Evolutionary conservation across 1,140 invertebrate genomes (phyloP).

Genomic region (Drosophila saltans): DNA sequence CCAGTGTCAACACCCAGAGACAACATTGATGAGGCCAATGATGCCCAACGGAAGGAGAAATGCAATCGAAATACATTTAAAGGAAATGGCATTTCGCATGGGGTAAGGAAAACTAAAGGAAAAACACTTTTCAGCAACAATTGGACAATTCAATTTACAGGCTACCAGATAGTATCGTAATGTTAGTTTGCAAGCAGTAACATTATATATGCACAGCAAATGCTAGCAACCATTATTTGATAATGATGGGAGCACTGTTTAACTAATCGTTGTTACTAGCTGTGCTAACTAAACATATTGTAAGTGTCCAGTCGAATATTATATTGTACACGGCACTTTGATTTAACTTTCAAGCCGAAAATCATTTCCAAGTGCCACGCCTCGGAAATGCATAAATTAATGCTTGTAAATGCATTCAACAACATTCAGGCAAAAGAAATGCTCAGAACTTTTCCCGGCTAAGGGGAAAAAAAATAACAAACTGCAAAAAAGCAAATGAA

Average conservation of each 20-base stretch:
- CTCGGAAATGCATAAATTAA: constrained; percentile 55
- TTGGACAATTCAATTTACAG: constrained; percentile 68
- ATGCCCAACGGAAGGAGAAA: constrained; percentile 20
- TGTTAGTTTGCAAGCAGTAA: no score
- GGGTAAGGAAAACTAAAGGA: constrained; percentile 18
- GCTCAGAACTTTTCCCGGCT: constrained; percentile 33
- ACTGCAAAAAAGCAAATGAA: constrained; percentile 34
- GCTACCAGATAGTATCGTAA: no score
- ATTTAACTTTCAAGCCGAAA: constrained; percentile 10
- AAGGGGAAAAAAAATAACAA: constrained; percentile 41
- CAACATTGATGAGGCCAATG: constrained; percentile 61
- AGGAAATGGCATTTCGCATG: constrained; percentile 39
- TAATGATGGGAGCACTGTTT: no score
- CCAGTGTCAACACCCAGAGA: constrained; percentile 62
- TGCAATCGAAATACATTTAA: constrained; percentile 55
- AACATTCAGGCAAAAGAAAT: constrained; percentile 59
- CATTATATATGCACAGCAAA: no score
- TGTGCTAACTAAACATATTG: no score
- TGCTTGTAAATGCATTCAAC: constrained; percentile 44
- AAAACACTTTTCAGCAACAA: constrained; percentile 56
- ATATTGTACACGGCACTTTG: no score
- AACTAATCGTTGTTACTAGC: no score
- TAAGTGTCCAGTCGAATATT: no score
- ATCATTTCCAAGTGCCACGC: background rate
- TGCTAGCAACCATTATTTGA: no score